Conservation (phyloP, 2,888 invertebrate genomes). For the Agonum fuliginosum region DNA sequence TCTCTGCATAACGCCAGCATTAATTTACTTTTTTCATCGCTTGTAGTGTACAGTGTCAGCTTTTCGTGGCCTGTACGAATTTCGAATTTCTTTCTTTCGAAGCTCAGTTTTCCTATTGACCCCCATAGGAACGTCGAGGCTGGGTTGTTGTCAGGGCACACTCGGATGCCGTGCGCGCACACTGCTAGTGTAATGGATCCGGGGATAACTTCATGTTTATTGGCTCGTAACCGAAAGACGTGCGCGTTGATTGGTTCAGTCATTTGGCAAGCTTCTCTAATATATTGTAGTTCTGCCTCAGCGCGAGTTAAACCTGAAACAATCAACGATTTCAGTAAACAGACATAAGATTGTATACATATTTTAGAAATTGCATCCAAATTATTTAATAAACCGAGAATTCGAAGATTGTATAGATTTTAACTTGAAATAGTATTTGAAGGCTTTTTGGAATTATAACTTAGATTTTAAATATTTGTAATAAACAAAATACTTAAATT, state of each 20-base stretch:
- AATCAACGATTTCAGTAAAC: not conserved
- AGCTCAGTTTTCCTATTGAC: conserved; percentile 94
- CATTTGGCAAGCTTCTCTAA: conserved; percentile 89
- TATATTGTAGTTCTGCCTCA: conserved; percentile 91
- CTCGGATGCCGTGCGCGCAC: conserved; percentile 93
- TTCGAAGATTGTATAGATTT: too few species aligned
- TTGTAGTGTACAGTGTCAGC: conserved; percentile 91
- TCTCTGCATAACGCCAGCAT: conserved; percentile 90
- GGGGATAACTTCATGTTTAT: conserved; percentile 83
- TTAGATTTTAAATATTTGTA: too few species aligned
- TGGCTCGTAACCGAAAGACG: conserved; percentile 83
- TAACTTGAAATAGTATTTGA: too few species aligned
- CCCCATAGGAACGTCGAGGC: conserved; percentile 93
- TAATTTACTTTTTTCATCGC: conserved; percentile 95
- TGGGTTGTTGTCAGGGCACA: conserved; percentile 84
- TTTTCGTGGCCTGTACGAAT: conserved; percentile 93
- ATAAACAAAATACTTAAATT: too few species aligned
- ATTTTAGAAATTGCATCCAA: too few species aligned
- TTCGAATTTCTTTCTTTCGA: conserved; percentile 98
- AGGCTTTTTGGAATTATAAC: too few species aligned
- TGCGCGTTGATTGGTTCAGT: conserved; percentile 94
- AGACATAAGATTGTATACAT: not conserved
- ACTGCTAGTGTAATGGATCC: conserved; percentile 92
- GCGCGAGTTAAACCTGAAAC: conserved; percentile 79
- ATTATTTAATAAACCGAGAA: too few species aligned